Evolutionary conservation across 2,888 invertebrate genomes (phyloP).

Genomic region (Elegia similella): DNA sequence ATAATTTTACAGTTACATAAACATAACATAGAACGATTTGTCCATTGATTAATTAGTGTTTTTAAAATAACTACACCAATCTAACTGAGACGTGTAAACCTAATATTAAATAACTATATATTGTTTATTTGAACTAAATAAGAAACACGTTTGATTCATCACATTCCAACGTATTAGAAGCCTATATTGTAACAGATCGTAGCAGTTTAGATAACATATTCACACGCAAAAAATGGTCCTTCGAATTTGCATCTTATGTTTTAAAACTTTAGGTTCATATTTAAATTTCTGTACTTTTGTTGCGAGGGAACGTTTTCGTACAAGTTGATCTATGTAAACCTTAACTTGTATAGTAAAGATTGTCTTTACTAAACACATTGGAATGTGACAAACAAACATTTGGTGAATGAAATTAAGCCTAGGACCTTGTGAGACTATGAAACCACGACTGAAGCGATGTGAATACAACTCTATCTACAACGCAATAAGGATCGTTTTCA

Average conservation of each 20-base stretch:
- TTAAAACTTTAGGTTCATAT: not conserved
- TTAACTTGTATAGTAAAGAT: not conserved
- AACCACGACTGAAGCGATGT: slow-evolving; percentile 23
- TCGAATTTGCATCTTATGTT: not conserved
- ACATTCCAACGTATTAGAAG: slow-evolving; percentile 28
- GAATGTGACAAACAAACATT: slow-evolving; percentile 22
- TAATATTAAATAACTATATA: slow-evolving; percentile 53
- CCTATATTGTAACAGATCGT: not conserved
- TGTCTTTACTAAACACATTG: slow-evolving; percentile 11
- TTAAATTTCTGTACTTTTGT: not conserved
- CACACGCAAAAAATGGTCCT: not conserved
- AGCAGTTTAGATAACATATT: not conserved
- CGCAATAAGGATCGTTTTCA: slow-evolving; percentile 6
- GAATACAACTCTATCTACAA: slow-evolving; percentile 12
- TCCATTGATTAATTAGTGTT: slow-evolving; percentile 50
- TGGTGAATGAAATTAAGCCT: slow-evolving; percentile 28
- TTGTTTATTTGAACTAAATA: slow-evolving; percentile 52
- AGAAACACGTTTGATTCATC: slow-evolving; percentile 33
- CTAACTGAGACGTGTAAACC: slow-evolving; percentile 57
- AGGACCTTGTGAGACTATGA: slow-evolving; percentile 27
- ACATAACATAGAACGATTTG: slow-evolving; percentile 54
- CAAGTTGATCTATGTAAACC: not conserved
- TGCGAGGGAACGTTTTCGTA: not conserved
- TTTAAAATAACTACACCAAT: slow-evolving; percentile 51
- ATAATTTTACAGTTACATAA: slow-evolving; percentile 56